Evolutionary conservation across 2,888 invertebrate genomes (phyloP), one percentile per base, ranked within the genome.

Genomic region (Brachyptera risi): DNA sequence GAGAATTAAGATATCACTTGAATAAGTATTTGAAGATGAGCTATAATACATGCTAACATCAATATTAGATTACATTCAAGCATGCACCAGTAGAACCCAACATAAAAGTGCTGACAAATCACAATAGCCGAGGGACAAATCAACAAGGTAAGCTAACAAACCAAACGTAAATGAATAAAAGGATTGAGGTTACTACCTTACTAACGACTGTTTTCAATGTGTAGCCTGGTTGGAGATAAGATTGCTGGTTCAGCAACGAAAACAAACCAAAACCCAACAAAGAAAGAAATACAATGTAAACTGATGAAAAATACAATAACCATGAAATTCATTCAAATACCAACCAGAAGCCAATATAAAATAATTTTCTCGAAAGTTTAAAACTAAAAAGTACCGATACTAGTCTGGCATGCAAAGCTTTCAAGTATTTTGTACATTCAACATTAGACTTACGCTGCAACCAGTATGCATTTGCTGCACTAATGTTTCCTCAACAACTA

Each of bases 231-330:
- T 44, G 60, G 56, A 61, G 49, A 54, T 49, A 57, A 57, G 50
- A 38, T 56, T 61, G 58, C 63, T 63, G 44, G 21, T 54, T 58
- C 60, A 44, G 27, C 60, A 62, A 62, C 49, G 23, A 64, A 60
- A 62, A 58, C 21, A 44, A 60, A 35, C 31, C 27, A 60, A 58
- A 54, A n/a, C 35, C 56, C 54, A 61, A 40, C 50, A 44, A 56
- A 47, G n/a, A 57, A 51, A 49, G 51, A 58, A 57, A 60, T 59
- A n/a, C n/a, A n/a, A n/a, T n/a, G n/a, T n/a, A n/a, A n/a, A n/a
- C n/a, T n/a, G n/a, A n/a, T n/a, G 7, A 7, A 35, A 35, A 9
- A 35, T 9, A 35, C 35, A 35, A 35, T 35, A 5, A 11, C 35
- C n/a, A n/a, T 35, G 5, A 11, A 5, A 11, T 35, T 35, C 35